Evolutionary conservation across 2,888 invertebrate genomes (phyloP).

Genomic region (Andrena minutula): DNA sequence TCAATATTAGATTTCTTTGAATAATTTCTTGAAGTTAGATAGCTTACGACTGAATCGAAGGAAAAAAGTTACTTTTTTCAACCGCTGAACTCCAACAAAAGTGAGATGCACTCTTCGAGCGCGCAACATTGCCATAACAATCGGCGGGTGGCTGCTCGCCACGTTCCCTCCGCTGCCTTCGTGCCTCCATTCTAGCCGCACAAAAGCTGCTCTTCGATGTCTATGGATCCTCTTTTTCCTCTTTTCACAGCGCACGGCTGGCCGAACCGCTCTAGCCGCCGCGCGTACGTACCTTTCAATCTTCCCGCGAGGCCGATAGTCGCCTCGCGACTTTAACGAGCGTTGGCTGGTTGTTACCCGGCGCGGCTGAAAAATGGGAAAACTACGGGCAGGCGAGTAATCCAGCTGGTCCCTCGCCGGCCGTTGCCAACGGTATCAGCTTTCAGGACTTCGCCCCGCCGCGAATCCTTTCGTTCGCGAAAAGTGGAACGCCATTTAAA

Average conservation of each 20-base stretch:
- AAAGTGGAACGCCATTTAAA: conserved; percentile 12
- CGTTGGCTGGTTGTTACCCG: neutral
- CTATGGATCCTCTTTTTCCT: neutral
- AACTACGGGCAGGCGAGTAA: neutral
- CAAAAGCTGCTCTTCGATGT: neutral
- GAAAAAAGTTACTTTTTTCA: too few relatives aligned
- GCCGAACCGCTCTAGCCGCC: neutral
- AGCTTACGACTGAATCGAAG: too few relatives aligned
- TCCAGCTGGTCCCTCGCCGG: neutral
- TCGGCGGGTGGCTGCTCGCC: neutral
- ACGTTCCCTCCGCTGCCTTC: neutral
- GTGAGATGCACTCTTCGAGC: too few relatives aligned
- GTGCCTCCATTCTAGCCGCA: neutral
- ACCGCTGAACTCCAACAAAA: too few relatives aligned
- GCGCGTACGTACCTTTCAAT: neutral
- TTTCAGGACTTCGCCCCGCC: neutral
- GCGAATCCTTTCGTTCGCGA: conserved; percentile 10
- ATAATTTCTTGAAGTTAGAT: too few relatives aligned
- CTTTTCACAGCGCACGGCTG: neutral
- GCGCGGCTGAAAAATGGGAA: neutral
- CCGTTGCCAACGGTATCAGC: neutral
- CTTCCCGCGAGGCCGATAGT: neutral
- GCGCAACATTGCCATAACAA: too few relatives aligned
- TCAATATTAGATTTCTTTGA: too few relatives aligned
- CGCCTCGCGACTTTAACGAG: neutral